Evolutionary conservation across 2,113 vertebrate genomes (phyloP), one percentile per base, ranked within the genome.

Genomic region (Gymnorhina tibicen): DNA sequence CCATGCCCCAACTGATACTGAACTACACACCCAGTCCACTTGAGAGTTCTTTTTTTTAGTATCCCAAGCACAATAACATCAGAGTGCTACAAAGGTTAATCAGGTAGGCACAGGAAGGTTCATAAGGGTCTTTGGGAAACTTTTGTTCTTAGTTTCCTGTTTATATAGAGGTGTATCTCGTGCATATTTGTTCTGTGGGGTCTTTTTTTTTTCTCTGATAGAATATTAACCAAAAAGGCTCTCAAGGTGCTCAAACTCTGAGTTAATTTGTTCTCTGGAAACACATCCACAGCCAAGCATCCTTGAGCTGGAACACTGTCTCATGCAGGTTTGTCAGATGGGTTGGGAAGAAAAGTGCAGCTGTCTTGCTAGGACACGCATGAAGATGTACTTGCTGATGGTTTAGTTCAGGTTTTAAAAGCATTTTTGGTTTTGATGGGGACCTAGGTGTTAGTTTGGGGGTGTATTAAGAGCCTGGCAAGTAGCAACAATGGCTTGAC

Each of bases 41-140:
- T 53, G 28, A 66, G 46, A 90, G 16, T 5, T 78, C 42, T 9
- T 49, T 55, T 41, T 73, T 67, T 56, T 4, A 32, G 22, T 27
- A 13, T n/a, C 9, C 7, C 46, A 52, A 44, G 50, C 27, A 62
- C 15, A 64, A 4, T 16, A 33, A 13, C 0, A 0, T 80, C 58
- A 55, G 33, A 58, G 28, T 28, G 30, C 33, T 68, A 17, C 17
- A 39, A 13, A 52, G 14, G 33, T 55, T 30, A 46, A 33, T 52
- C 37, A 47, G 26, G 37, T 44, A 52, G 68, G 53, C 39, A 47
- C 9, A 60, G 24, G 8, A 52, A 62, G 19, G 24, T 64, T 64
- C 59, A n/a, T 22, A 33, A 60, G 53, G 12, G 8, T 33, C 16
- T 79, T 53, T 66, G 30, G 33, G 53, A 64, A 77, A 46, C 14